Evolutionary conservation across 2,113 vertebrate genomes (phyloP), one percentile per base, ranked within the genome.

Genomic region (Seriola quinqueradiata): DNA sequence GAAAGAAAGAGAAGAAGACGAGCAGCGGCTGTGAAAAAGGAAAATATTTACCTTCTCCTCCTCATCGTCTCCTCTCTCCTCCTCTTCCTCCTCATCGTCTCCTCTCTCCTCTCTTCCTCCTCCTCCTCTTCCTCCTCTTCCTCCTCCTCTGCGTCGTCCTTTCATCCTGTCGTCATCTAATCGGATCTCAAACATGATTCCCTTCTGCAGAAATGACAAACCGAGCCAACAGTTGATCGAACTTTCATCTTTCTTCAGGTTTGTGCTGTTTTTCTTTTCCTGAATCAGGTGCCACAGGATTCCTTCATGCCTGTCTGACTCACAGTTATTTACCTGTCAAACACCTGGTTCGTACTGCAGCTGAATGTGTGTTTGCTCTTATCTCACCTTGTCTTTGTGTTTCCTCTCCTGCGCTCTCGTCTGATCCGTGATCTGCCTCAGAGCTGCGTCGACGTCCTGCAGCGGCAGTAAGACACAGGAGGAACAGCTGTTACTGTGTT

Each of bases 141-240:
- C 32, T 58, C 16, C 25, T 85, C 70, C n/a, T 77, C 58, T 23
- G 79, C 57, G 1, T 79, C 52, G 21, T 42, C 4, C 4, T 65
- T 14, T 28, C 32, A 1, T 69, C 34, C 19, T 71, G 13, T 90
- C 84, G 46, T 95, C 94, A 25, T 96, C 89, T 50, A 97, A 89
- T 69, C 93, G 91, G 79, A 99, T 96, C 93, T 99, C 97, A 95
- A 99, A 99, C 92, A 94, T 97, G 84, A 98, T 80, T 77, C 95
- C 97, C 81, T 93, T 96, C 97, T 98, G 92, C 54, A 85, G 46
- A 48, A 3, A 17, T 1, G 3, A 50, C 42, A 40, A 25, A 54
- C 21, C 8, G 21, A 52, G 8, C 50, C 2, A 50, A 19, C 6
- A 48, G 1, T 16, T 17, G 16, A 48, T 17, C 4, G 19, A 19